A percentile compares a stretch with the other conserved stretches of the same genome.
phyloP scores from a whole-genome alignment of 2,888 invertebrate species.

The Oeneis ivallda region DNA sequence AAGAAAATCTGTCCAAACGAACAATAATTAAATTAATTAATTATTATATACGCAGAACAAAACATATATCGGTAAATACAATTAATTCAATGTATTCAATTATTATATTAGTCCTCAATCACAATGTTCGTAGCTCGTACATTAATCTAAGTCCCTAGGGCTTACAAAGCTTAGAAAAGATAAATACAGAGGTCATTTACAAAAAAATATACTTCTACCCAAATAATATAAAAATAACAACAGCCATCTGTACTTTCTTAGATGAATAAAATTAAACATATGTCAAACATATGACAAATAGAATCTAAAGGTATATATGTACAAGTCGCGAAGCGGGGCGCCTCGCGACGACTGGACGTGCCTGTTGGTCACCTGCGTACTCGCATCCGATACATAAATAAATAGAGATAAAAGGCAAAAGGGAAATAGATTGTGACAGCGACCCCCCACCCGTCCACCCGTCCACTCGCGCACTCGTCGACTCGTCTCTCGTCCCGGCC shows the following conservation, averaged over 20 bases:
- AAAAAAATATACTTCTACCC: conserved; percentile 81
- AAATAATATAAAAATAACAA: conserved; percentile 82
- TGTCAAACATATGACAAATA: conserved; percentile 80
- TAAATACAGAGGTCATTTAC: conserved; percentile 82
- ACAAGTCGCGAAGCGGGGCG: conserved; percentile 62
- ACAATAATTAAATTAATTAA: conserved; percentile 56
- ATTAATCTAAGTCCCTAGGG: conserved; percentile 77
- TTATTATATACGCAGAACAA: conserved; percentile 59
- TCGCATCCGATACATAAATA: conserved; percentile 56
- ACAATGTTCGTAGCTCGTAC: conserved; percentile 79
- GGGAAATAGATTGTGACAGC: conserved; percentile 48
- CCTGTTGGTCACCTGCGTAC: conserved; percentile 66
- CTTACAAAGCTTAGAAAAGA: conserved; percentile 79
- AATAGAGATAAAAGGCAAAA: conserved; percentile 52
- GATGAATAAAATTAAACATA: conserved; percentile 82
- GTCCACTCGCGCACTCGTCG: conserved; percentile 20
- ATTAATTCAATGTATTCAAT: conserved; percentile 64
- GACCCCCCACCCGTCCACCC: conserved; percentile 21
- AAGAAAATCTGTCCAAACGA: conserved; percentile 73
- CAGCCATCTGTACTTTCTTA: conserved; percentile 82
- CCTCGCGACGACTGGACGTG: conserved; percentile 68
- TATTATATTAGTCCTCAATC: conserved; percentile 51
- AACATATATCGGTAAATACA: conserved; percentile 69
- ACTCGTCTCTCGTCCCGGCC: conserved; percentile 38
- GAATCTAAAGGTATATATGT: conserved; percentile 78